These are phyloP conservation scores for Melanocharis versteri DNA, from an alignment of 2,113 vertebrate genomes.

Conservation along the genomic window DNA sequence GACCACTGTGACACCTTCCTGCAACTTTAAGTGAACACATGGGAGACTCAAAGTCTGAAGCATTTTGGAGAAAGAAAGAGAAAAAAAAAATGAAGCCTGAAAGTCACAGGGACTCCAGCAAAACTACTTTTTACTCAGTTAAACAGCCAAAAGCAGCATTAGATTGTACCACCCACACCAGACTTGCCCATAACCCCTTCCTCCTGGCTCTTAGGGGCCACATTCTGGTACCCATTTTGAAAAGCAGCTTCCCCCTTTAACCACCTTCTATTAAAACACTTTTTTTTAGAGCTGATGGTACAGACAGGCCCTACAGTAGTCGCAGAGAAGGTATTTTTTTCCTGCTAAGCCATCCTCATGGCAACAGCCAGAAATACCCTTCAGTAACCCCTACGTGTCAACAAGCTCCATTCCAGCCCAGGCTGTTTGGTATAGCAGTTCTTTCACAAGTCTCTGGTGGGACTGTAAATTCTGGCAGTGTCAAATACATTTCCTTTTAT, in stretches of 20 bases:
- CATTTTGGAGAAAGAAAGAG: neutral
- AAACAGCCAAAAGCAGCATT: neutral
- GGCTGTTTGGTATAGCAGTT: conserved; percentile 63
- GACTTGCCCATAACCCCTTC: neutral
- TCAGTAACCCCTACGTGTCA: conserved; percentile 47
- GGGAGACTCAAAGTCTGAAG: neutral
- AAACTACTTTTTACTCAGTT: neutral
- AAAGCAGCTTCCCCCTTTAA: neutral
- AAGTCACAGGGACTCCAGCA: neutral
- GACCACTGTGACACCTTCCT: neutral
- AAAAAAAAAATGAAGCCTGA: neutral
- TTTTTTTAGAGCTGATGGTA: neutral
- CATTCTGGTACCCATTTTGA: neutral
- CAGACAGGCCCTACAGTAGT: neutral
- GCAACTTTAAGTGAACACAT: neutral
- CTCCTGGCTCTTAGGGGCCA: neutral
- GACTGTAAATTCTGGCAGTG: conserved; percentile 60
- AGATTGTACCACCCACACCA: neutral
- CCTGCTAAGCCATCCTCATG: conserved; percentile 41
- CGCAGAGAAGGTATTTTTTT: neutral
- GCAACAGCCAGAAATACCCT: conserved; percentile 67
- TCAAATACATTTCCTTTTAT: conserved; percentile 72
- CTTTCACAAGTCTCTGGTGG: conserved; percentile 71
- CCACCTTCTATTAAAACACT: neutral
- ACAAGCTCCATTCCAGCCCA: conserved; percentile 54